A percentile compares a stretch with the other conserved stretches of the same genome.
These are phyloP conservation scores for Drosophila rubida DNA, from an alignment of 2,888 invertebrate species.

Conservation along the genomic window DNA sequence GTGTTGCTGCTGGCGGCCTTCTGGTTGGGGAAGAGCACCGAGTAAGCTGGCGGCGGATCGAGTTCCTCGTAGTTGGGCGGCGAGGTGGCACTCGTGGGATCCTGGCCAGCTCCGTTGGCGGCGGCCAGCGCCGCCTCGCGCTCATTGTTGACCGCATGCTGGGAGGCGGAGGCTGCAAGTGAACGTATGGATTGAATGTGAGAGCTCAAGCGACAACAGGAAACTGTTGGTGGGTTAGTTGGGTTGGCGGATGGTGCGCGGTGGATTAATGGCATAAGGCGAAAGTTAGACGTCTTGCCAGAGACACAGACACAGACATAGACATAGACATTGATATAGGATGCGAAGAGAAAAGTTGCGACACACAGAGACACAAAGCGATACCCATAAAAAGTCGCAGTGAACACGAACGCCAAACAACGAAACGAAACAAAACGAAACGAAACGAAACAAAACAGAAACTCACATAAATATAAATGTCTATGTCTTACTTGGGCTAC, in stretches of 20 bases:
- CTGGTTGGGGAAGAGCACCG: constrained; percentile 87
- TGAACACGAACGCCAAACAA: neutral
- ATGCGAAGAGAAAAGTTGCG: too few species aligned
- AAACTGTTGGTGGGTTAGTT: constrained; percentile 57
- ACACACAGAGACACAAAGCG: constrained; percentile 19
- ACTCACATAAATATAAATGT: constrained; percentile 61
- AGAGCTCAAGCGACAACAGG: constrained; percentile 81
- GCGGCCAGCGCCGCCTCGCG: constrained; percentile 82
- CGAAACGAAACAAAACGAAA: constrained; percentile 9
- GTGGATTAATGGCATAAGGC: constrained; percentile 28
- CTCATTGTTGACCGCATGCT: constrained; percentile 83
- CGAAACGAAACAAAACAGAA: constrained; percentile 34
- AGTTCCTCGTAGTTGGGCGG: constrained; percentile 88
- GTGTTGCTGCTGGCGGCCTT: constrained; percentile 81
- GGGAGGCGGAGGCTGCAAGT: constrained; percentile 84
- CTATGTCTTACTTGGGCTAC: constrained; percentile 63
- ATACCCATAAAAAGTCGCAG: constrained; percentile 5
- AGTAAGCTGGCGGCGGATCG: constrained; percentile 88
- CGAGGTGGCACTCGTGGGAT: constrained; percentile 71
- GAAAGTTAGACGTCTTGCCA: constrained; percentile 23
- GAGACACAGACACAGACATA: constrained; percentile 47
- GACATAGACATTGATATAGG: constrained; percentile 11
- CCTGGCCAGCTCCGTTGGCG: constrained; percentile 67
- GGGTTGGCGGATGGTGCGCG: neutral
- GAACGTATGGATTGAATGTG: constrained; percentile 82